Conservation (phyloP, 2,113 vertebrate genomes). For the Todiramphus saurophagus region DNA sequence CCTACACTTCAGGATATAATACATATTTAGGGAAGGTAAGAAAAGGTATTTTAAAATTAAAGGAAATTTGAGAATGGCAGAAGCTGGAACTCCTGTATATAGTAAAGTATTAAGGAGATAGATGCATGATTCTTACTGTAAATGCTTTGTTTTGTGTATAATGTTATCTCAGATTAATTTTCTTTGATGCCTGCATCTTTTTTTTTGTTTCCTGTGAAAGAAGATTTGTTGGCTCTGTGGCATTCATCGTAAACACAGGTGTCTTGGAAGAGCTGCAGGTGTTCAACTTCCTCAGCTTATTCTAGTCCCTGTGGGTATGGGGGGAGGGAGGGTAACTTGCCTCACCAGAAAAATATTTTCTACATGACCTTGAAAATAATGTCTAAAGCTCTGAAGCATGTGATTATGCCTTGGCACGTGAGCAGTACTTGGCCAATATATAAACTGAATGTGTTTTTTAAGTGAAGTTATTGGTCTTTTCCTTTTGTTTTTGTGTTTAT, state of each 20-base stretch:
- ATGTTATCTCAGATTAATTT: constrained; percentile 45
- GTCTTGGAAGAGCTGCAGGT: constrained; percentile 70
- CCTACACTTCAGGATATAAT: neutral
- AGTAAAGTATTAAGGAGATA: neutral
- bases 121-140: neutral
- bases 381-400: constrained; percentile 51
- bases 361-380: constrained; percentile 69
- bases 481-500: neutral
- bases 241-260: constrained; percentile 65
- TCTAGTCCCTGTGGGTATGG: constrained; percentile 57
- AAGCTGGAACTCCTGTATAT: neutral
- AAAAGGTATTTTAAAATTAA: neutral
- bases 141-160: neutral
- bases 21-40: neutral
- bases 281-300: constrained; percentile 63
- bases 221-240: constrained; percentile 56
- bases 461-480: neutral
- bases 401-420: constrained; percentile 53
- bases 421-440: constrained; percentile 38
- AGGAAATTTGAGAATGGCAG: neutral
- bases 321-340: constrained; percentile 11
- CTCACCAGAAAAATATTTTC: constrained; percentile 61
- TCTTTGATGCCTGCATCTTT: constrained; percentile 40
- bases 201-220: constrained; percentile 18
- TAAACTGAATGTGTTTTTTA: constrained; percentile 47